Conservation (phyloP, 2,797 vertebrate genomes). For the Lepus townsendii region DNA sequence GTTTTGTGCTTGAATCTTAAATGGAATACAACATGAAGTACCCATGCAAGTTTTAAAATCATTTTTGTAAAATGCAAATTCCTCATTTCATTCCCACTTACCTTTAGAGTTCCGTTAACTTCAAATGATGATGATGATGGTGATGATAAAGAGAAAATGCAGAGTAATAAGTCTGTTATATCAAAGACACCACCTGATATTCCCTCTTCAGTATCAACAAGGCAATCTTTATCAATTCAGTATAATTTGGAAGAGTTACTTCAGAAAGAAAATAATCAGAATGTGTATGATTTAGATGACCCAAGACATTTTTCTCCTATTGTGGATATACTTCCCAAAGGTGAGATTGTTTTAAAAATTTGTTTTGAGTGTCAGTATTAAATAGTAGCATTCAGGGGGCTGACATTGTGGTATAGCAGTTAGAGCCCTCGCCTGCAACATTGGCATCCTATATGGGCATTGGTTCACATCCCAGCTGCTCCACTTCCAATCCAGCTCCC, state of each 20-base stretch:
- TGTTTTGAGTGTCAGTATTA: slow-evolving; percentile 12
- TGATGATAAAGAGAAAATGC: slow-evolving; percentile 55
- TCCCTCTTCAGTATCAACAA: slow-evolving; percentile 54
- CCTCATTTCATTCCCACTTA: slow-evolving; percentile 48
- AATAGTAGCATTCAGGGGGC: not conserved
- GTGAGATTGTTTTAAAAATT: slow-evolving; percentile 66
- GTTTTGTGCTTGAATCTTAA: slow-evolving; percentile 24
- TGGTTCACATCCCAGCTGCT: too few relatives aligned
- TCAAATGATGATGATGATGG: slow-evolving; percentile 73
- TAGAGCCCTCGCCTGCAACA: too few relatives aligned
- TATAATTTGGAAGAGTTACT: slow-evolving; percentile 32
- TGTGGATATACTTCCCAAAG: slow-evolving; percentile 63
- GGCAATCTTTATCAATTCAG: slow-evolving; percentile 50
- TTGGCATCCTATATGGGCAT: too few relatives aligned
- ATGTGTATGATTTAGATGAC: slow-evolving; percentile 39
- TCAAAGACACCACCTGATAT: slow-evolving; percentile 50
- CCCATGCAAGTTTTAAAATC: not conserved
- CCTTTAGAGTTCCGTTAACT: slow-evolving; percentile 73
- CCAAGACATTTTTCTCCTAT: slow-evolving; percentile 49
- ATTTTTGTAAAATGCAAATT: slow-evolving; percentile 62
- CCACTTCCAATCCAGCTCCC: too few relatives aligned
- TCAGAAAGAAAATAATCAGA: slow-evolving; percentile 67
- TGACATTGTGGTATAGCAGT: too few relatives aligned
- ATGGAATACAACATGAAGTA: not conserved
- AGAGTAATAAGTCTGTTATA: not conserved